These are phyloP conservation scores for Thera britannica DNA, from an alignment of 2,888 invertebrate genomes.

Conservation along the genomic window DNA sequence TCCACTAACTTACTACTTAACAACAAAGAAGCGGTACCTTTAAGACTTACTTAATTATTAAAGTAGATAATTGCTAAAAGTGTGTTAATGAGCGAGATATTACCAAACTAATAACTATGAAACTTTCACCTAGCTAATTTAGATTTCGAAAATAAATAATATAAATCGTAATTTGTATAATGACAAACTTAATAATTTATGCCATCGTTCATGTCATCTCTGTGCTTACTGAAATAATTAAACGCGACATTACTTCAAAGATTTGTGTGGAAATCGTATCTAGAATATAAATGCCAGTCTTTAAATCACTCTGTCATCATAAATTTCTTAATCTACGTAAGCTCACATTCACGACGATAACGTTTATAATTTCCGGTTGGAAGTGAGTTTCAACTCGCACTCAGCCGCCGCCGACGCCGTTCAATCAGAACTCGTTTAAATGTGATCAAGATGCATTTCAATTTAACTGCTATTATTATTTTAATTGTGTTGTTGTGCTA, in stretches of 20 bases:
- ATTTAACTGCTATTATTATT: slow-evolving; percentile 27
- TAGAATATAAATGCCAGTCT: slow-evolving; percentile 13
- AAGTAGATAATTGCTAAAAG: too few relatives aligned
- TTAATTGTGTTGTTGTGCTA: slow-evolving; percentile 25
- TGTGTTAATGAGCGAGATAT: too few relatives aligned
- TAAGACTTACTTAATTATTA: too few relatives aligned
- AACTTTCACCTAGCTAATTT: not conserved
- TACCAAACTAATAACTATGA: too few relatives aligned
- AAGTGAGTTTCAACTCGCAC: slow-evolving; percentile 36
- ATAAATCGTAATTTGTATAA: too few relatives aligned
- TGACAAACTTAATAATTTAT: too few relatives aligned
- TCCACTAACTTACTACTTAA: too few relatives aligned
- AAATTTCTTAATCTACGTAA: slow-evolving; percentile 14
- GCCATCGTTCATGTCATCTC: not conserved
- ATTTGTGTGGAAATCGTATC: slow-evolving; percentile 14
- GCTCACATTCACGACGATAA: slow-evolving; percentile 17
- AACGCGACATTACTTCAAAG: not conserved
- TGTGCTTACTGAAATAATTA: slow-evolving; percentile 7
- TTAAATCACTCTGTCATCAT: slow-evolving; percentile 19
- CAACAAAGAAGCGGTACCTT: too few relatives aligned
- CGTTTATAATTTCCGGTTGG: slow-evolving; percentile 42
- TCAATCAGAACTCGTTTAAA: slow-evolving; percentile 25
- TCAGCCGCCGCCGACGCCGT: not conserved
- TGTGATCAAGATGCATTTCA: slow-evolving; percentile 32
- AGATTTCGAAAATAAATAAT: not conserved